A percentile compares a stretch with the other conserved stretches of the same genome.
Conservation (phyloP, 2,888 invertebrate species). For the Habroteleia sp. region DNA sequence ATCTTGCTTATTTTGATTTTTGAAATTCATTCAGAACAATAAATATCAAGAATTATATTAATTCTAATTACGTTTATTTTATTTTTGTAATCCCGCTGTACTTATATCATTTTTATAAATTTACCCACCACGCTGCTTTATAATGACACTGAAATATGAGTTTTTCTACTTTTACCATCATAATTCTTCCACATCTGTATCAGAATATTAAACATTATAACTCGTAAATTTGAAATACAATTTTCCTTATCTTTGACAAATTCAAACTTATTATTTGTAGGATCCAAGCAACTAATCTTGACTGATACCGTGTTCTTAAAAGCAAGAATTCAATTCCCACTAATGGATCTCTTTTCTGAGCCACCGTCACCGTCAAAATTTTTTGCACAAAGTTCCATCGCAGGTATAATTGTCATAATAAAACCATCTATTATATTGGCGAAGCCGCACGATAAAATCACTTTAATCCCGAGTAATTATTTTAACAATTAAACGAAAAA, state of each 20-base stretch:
- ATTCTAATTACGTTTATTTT: no score
- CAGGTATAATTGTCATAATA: constrained; percentile 41
- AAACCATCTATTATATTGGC: constrained; percentile 39
- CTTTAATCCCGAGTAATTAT: constrained; percentile 44
- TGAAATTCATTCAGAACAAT: no score
- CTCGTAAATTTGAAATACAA: no score
- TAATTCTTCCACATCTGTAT: no score
- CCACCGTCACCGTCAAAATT: constrained; percentile 28
- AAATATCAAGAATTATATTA: no score
- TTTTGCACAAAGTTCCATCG: constrained; percentile 1
- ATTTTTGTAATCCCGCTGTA: no score
- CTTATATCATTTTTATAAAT: no score
- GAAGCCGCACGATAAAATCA: constrained; percentile 25
- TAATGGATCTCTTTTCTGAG: constrained; percentile 27
- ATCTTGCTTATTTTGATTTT: no score
- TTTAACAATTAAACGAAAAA: constrained; percentile 52
- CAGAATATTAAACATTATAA: no score
- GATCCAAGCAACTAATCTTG: constrained; percentile 7
- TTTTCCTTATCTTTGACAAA: neutral
- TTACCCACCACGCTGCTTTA: no score
- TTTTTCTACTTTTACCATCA: no score
- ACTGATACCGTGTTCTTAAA: constrained; percentile 27
- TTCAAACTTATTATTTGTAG: neutral
- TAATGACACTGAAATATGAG: no score
- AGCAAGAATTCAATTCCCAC: constrained; percentile 38